phyloP scores from a whole-genome alignment of 2,113 vertebrate species.

The Struthidea cinerea region DNA sequence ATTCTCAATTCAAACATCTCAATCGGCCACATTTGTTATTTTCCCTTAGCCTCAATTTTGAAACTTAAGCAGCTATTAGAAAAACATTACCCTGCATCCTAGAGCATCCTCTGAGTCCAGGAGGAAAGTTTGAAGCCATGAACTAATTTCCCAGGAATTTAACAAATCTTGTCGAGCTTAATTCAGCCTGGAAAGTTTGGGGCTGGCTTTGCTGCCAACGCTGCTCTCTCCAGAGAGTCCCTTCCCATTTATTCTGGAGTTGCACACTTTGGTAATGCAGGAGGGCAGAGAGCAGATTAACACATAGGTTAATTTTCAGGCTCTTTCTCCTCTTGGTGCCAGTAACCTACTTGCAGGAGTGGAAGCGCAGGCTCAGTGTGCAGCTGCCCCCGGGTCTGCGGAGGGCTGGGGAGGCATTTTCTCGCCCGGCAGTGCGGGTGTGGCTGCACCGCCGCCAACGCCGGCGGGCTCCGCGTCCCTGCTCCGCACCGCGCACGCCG shows the following conservation, averaged over 20 bases:
- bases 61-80: neutral
- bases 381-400: neutral
- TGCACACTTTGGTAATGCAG: neutral
- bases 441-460: neutral
- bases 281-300: neutral
- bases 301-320: neutral
- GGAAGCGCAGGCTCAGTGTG: neutral
- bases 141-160: neutral
- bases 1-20: neutral
- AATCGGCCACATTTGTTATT: neutral
- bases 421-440: rapidly evolving
- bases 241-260: neutral
- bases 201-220: neutral
- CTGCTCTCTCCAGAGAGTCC: neutral
- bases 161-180: neutral
- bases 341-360: neutral
- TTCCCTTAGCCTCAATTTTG: neutral
- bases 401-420: neutral
- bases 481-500: too few species aligned
- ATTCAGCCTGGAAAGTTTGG: neutral
- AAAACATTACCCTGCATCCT: neutral
- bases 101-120: neutral
- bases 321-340: neutral
- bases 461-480: too few species aligned
- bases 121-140: neutral